These are phyloP conservation scores for Lapara coniferarum DNA, from an alignment of 2,888 invertebrate species.

Conservation along the genomic window DNA sequence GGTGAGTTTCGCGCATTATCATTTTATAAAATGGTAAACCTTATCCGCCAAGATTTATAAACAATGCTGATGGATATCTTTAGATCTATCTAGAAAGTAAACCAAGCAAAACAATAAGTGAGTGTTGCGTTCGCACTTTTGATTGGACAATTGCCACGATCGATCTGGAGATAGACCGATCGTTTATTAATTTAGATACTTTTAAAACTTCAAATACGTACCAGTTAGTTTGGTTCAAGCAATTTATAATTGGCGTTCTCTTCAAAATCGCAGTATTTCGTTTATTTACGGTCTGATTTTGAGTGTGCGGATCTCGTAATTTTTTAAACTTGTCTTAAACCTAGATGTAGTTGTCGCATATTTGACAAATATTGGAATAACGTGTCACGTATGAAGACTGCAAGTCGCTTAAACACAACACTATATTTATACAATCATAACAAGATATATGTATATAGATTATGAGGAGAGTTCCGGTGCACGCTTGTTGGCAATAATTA, in stretches of 20 bases:
- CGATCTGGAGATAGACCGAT: no score
- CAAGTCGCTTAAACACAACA: not conserved
- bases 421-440: slow-evolving; percentile 7
- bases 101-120: no score
- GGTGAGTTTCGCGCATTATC: not conserved
- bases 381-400: not conserved
- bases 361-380: not conserved
- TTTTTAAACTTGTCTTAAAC: not conserved
- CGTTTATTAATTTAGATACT: no score
- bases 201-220: no score
- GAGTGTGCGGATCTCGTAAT: not conserved
- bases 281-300: not conserved
- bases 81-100: no score
- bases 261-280: not conserved
- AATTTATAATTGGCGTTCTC: not conserved
- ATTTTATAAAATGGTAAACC: not conserved
- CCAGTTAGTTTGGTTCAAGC: not conserved
- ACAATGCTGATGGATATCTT: no score
- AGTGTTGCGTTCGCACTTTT: no score
- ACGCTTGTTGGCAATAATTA: slow-evolving; percentile 23
- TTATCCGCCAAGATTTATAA: no score
- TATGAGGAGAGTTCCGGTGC: not conserved
- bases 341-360: not conserved
- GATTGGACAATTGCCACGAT: no score
- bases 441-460: slow-evolving; percentile 11